Evolutionary conservation across 1,140 invertebrate species (phyloP), one percentile per base, ranked within the genome.

Genomic region (Riptortus pedestris): DNA sequence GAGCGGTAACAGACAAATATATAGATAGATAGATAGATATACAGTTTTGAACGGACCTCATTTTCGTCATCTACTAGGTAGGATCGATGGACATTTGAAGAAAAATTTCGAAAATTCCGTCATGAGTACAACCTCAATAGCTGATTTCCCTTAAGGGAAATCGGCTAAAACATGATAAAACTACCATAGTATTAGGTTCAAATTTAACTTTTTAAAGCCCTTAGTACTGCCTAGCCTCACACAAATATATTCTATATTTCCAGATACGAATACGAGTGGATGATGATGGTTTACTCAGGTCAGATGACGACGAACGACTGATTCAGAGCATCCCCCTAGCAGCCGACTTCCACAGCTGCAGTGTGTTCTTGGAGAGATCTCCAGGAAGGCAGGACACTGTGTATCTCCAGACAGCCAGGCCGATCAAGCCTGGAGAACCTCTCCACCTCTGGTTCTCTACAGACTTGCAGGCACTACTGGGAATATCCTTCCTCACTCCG

Each of bases 361-460:
- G 88, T 69, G 74, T 84, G 4, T 71, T 81, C 26, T 72, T 84
- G 16, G 77, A 75, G 63, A 70, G 65, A 68, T 51, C 62, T 66
- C 69, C 63, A 47, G n/a, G 63, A 60, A 16, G 69, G 63, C 12
- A 55, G 5, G 45, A 58, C 20, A 57, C 33, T 55, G 66, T 82
- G 0, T 65, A 74, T 1, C 63, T 83, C 2, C 77, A 77, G 71
- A 72, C 76, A 2, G 77, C 79, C 2, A 75, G 77, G 66, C 65
- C 70, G 0, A 78, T 88, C 4, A 65, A 70, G 38, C 69, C 72
- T 12, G 83, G 81, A 0, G 79, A 90, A 64, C 79, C 83, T 66
- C 71, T 92, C 0, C 73, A 80, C 11, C 77, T 91, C 65, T 96
- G 93, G 93, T 92, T 93, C 72, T 83, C 85, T 0, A 84, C 88